These are phyloP conservation scores for Malacoctenus gilli DNA, from an alignment of 2,797 vertebrate species.

Conservation along the genomic window DNA sequence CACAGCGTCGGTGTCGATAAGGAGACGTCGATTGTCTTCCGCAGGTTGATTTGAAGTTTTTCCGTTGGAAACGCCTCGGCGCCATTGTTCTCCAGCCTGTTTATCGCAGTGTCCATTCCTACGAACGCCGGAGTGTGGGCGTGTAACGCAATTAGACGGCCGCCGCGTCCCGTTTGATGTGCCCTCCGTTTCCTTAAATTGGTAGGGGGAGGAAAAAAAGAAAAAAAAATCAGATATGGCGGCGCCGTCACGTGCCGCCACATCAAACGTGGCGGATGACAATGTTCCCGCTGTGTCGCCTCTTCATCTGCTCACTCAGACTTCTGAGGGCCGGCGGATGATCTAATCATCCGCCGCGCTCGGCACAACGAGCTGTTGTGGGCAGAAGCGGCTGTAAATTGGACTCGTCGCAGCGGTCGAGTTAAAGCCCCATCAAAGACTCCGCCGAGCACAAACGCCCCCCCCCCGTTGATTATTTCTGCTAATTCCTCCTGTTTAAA, in stretches of 20 bases:
- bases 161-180: conserved; percentile 68
- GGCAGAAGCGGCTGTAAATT: conserved; percentile 55
- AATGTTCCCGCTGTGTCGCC: conserved; percentile 65
- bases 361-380: conserved; percentile 72
- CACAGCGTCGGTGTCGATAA: conserved; percentile 48
- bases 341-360: conserved; percentile 73
- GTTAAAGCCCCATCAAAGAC: conserved; percentile 68
- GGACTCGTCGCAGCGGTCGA: conserved; percentile 62
- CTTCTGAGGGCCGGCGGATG: conserved; percentile 66
- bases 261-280: conserved; percentile 75
- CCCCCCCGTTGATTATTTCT: conserved; percentile 18
- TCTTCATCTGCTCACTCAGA: conserved; percentile 68
- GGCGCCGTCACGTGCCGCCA: conserved; percentile 69
- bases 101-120: conserved; percentile 55
- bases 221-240: conserved; percentile 73
- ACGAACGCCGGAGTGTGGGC: conserved; percentile 45
- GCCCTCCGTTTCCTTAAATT: conserved; percentile 75
- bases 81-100: conserved; percentile 41
- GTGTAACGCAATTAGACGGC: conserved; percentile 70
- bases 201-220: no score
- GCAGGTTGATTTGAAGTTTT: conserved; percentile 46
- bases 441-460: conserved; percentile 11
- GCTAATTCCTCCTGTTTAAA: conserved; percentile 33
- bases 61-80: conserved; percentile 4
- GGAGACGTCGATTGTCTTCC: conserved; percentile 57